Evolutionary conservation across 2,113 vertebrate genomes (phyloP).

Genomic region (Brienomyrus brachyistius): DNA sequence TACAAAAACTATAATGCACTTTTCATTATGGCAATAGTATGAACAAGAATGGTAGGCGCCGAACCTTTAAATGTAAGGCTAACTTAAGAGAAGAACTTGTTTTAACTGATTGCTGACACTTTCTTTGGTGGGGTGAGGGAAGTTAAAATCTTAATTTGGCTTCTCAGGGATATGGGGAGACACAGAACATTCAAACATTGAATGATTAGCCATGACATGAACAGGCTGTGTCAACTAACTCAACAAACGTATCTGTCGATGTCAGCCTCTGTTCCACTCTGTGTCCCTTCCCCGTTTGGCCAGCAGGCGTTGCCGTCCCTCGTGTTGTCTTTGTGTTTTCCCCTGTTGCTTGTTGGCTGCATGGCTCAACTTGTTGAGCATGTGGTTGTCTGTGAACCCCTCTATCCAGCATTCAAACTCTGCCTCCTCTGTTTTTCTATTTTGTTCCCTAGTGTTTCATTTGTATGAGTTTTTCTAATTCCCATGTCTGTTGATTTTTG

Average conservation of each 20-base stretch:
- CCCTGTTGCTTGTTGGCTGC: too few relatives aligned
- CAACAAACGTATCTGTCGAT: neutral
- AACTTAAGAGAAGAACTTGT: neutral
- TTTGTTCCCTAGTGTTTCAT: too few relatives aligned
- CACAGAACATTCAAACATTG: neutral
- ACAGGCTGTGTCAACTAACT: neutral
- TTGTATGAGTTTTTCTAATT: too few relatives aligned
- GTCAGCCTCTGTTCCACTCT: too few relatives aligned
- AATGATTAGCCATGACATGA: neutral
- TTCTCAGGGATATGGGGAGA: neutral
- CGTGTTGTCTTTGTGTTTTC: too few relatives aligned
- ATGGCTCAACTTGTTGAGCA: too few relatives aligned
- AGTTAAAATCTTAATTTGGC: neutral
- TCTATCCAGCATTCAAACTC: too few relatives aligned
- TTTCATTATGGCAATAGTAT: neutral
- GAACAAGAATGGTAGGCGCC: neutral
- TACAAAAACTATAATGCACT: neutral
- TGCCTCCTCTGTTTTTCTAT: too few relatives aligned
- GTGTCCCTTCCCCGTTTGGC: too few relatives aligned
- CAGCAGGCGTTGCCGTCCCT: too few relatives aligned
- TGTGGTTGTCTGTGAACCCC: too few relatives aligned
- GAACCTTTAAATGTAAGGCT: neutral
- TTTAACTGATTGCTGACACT: neutral
- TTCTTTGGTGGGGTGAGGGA: neutral
- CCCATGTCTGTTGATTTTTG: too few relatives aligned